Evolutionary conservation across 2,888 invertebrate genomes (phyloP), one percentile per base, ranked within the genome.

Genomic region (Coelopa pilipes): DNA sequence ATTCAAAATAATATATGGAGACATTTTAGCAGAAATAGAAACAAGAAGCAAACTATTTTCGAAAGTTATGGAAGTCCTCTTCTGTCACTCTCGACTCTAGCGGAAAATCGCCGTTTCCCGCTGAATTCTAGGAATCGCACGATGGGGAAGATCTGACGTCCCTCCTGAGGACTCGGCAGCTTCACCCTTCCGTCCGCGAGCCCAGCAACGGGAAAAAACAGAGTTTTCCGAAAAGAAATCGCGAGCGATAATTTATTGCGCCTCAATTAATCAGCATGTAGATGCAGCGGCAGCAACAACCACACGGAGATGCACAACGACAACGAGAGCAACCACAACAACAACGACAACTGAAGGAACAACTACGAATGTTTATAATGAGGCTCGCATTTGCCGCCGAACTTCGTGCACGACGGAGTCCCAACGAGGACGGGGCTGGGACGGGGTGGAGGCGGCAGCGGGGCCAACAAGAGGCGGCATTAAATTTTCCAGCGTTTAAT

Each of bases 401-500:
- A 21, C 21, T 15, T 50, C 73, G 73, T 70, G 49, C 73, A 59
- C 60, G 46, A 66, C 63, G 55, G 67, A 49, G 15, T 55, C 47
- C 7, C 72, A 70, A 75, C 73, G 75, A 45, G 17, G 62, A 46
- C 60, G 67, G 15, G 65, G 53, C 71, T 77, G 63, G 74, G 75
- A 73, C 73, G 75, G 70, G 70, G 74, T 72, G 72, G 75, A 73
- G 12, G 11, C 34, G 12, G 67, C 69, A 75, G 73, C 66, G 72
- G 76, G 65, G 53, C 49, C 70, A 70, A 47, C 72, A 72, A 72
- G 71, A 24, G 59, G 79, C 78, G 80, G 81, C 83, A 78, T 82
- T 81, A 80, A 82, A 81, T 83, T 84, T 82, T 82, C 80, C 80
- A 83, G 80, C 82, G 81, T 83, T 84, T 84, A 84, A 84, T 85